Conservation (phyloP, 2,113 vertebrate species). For the Petrocephalus zakoni region DNA sequence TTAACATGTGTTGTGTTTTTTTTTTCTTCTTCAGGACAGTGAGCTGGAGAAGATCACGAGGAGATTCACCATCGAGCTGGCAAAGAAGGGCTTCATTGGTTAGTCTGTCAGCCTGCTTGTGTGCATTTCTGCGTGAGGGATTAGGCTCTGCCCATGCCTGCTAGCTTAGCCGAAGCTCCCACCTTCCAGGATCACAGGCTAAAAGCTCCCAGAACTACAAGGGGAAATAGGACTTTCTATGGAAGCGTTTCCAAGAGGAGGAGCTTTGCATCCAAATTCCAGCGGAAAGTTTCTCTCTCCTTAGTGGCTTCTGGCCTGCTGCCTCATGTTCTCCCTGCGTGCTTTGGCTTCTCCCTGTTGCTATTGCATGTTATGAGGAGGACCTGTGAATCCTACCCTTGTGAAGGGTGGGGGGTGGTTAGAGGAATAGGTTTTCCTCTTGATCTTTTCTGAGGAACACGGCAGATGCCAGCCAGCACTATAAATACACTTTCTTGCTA, state of each 20-base stretch:
- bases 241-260: neutral
- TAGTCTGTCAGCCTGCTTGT: slow-evolving; percentile 36
- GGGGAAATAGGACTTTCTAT: neutral
- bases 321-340: too few relatives aligned
- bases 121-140: neutral
- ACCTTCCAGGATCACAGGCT: neutral
- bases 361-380: neutral
- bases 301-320: neutral
- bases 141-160: neutral
- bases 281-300: neutral
- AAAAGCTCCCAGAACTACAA: neutral
- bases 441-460: neutral
- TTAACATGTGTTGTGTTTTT: neutral
- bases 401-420: neutral
- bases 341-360: too few relatives aligned
- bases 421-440: neutral
- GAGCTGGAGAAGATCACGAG: slow-evolving; percentile 87
- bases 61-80: slow-evolving; percentile 83
- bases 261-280: neutral
- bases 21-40: slow-evolving; percentile 64
- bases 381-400: neutral
- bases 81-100: slow-evolving; percentile 90
- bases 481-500: neutral
- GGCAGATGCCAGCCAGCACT: neutral
- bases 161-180: neutral